Conservation (phyloP, 2,113 vertebrate genomes). For the Pimephales promelas region DNA sequence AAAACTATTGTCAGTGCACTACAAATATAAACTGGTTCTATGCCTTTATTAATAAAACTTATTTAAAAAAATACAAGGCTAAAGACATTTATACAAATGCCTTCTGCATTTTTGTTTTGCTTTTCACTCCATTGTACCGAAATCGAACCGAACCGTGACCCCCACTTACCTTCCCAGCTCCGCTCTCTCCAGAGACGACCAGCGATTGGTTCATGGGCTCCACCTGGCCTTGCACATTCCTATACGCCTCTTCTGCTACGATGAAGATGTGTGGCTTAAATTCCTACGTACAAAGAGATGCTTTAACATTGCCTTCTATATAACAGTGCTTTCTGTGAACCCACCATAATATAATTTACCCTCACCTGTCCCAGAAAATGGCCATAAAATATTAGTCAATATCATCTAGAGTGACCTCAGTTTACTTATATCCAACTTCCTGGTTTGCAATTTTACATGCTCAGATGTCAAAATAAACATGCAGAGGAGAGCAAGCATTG, state of each 20-base stretch:
- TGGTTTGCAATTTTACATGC: not conserved
- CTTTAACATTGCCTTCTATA: not conserved
- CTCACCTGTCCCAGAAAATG: not conserved
- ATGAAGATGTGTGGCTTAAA: slow-evolving; percentile 92
- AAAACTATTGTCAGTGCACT: no score
- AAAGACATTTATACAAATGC: no score
- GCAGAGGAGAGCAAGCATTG: not conserved
- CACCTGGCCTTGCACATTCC: slow-evolving; percentile 86
- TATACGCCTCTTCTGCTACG: slow-evolving; percentile 92
- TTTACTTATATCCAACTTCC: not conserved
- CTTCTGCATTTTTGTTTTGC: no score
- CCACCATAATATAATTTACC: not conserved
- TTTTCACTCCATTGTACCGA: no score
- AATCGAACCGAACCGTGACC: no score
- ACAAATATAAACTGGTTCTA: no score
- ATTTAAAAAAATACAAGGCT: no score
- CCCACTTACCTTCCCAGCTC: slow-evolving; percentile 93
- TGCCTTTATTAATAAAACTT: no score
- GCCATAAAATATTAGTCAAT: not conserved
- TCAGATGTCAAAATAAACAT: slow-evolving; percentile 2
- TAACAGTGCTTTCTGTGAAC: not conserved
- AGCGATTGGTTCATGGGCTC: slow-evolving; percentile 90
- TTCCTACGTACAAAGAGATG: slow-evolving; percentile 74
- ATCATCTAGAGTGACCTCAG: not conserved
- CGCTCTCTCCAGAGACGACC: slow-evolving; percentile 96